Base-by-base conservation (phyloP, 2,888 invertebrate species). In the Buathra laborator region DNA sequence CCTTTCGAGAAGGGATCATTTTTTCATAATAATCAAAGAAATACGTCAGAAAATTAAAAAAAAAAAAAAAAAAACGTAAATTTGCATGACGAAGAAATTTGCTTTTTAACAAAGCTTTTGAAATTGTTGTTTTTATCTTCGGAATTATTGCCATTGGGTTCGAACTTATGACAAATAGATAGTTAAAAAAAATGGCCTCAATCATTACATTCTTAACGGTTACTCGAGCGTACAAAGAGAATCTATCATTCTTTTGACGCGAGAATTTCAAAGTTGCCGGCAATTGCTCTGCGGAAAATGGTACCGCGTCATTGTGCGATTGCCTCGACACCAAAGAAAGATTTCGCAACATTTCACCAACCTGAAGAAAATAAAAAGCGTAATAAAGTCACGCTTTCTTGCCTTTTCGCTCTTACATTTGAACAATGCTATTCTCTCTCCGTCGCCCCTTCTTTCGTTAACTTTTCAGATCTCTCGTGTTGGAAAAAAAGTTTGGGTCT, bases 291-390 rank as follows among this genome's bases (percentile, higher is more conserved):
- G 7, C 14, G n/a, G 43, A 44, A 76, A 67, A 56, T 67, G 53
- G 66, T 12, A 76, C 56, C 29, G 24, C 53, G 67, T 77, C 43
- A 44, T 67, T 56, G 46, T 78, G 14, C 68, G 75, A 66, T 16
- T 62, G 6, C 32, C 67, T 48, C 32, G 59, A 43, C 48, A 75
- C 4, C 16, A 68, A 37, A 6, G 46, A 44, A 46, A 68, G 19
- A 37, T 83, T 79, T 79, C 75, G 46, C 64, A 53, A 56, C 68
- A 79, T 75, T 70, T 64, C 37, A 24, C 68, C 46, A 66, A 59
- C 43, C 44, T 70, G 70, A 71, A 71, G 75, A 77, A 62, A 74
- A 68, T 67, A 79, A 66, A 79, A 46, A 70, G 24, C 46, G 19
- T 75, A 29, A 64, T 70, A 75, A 48, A 75, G 74, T 74, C 74